Percentiles rank a stretch among this genome's conserved stretches.
Conservation (phyloP, 2,113 vertebrate genomes). For the Sapayoa aenigma region DNA sequence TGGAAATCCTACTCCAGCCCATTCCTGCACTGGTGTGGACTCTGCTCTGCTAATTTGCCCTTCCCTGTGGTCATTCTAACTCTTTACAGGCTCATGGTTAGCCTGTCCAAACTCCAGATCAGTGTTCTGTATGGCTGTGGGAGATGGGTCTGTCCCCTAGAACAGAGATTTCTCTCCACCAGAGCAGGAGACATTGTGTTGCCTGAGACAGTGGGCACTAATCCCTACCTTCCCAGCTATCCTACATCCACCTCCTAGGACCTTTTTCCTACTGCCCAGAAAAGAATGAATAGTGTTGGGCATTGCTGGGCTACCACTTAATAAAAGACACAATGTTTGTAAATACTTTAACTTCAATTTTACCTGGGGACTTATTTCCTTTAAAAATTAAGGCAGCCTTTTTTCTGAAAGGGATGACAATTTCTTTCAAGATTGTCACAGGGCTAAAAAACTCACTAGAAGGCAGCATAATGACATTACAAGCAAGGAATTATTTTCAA, state of each 20-base stretch:
- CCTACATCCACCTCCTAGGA: not conserved
- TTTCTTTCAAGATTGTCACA: not conserved
- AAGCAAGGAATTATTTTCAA: not conserved
- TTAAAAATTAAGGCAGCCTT: not conserved
- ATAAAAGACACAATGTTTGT: not conserved
- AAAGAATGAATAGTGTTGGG: not conserved
- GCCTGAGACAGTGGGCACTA: not conserved
- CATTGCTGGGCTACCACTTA: not conserved
- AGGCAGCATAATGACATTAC: not conserved
- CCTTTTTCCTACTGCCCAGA: not conserved
- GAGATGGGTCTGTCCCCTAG: not conserved
- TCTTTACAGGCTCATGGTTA: not conserved
- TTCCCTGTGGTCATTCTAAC: not conserved
- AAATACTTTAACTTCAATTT: not conserved
- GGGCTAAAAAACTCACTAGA: not conserved
- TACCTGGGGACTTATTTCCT: not conserved
- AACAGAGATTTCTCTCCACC: not conserved
- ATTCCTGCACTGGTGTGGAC: rapidly evolving
- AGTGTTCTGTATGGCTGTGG: not conserved
- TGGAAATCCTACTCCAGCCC: not conserved
- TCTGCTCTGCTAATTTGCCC: not conserved
- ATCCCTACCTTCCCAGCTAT: not conserved
- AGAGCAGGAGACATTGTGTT: not conserved
- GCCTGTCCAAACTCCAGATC: not conserved
- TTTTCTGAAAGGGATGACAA: not conserved